Conservation (phyloP, 1,140 invertebrate species). For the Megalonaias nervosa region DNA sequence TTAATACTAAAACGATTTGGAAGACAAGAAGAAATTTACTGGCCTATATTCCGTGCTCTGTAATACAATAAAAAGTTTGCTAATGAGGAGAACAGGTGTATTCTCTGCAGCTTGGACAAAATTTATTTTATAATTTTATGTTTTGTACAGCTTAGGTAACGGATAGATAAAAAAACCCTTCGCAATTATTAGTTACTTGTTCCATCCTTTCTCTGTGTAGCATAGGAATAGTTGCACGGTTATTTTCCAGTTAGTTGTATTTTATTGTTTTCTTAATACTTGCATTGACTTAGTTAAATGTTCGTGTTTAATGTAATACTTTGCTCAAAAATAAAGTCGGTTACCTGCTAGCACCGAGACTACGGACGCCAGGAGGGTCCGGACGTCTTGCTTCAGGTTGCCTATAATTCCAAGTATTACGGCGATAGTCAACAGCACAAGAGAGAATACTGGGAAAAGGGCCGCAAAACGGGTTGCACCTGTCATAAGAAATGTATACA, state of each 20-base stretch:
- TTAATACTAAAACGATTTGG: too few relatives aligned
- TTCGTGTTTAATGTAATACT: not conserved
- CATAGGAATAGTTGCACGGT: too few relatives aligned
- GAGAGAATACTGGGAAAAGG: slow-evolving; percentile 49
- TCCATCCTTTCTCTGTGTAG: too few relatives aligned
- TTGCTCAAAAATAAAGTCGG: not conserved
- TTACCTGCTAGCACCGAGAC: slow-evolving; percentile 59
- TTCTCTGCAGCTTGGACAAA: too few relatives aligned
- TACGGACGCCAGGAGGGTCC: slow-evolving; percentile 55
- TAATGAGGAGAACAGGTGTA: too few relatives aligned
- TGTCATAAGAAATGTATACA: slow-evolving; percentile 20
- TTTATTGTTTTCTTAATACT: not conserved
- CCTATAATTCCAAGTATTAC: slow-evolving; percentile 55
- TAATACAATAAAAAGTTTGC: too few relatives aligned
- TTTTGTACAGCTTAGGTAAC: too few relatives aligned
- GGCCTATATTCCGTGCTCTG: too few relatives aligned
- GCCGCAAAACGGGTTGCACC: slow-evolving; percentile 55
- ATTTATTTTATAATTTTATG: too few relatives aligned
- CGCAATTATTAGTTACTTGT: too few relatives aligned
- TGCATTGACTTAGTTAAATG: not conserved
- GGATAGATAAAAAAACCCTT: too few relatives aligned
- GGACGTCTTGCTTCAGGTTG: slow-evolving; percentile 51
- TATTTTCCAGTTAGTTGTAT: not conserved
- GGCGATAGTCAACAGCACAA: slow-evolving; percentile 52
- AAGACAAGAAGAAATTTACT: too few relatives aligned